phyloP scores from a whole-genome alignment of 2,113 vertebrate species.

The Chlamydotis undulata region DNA sequence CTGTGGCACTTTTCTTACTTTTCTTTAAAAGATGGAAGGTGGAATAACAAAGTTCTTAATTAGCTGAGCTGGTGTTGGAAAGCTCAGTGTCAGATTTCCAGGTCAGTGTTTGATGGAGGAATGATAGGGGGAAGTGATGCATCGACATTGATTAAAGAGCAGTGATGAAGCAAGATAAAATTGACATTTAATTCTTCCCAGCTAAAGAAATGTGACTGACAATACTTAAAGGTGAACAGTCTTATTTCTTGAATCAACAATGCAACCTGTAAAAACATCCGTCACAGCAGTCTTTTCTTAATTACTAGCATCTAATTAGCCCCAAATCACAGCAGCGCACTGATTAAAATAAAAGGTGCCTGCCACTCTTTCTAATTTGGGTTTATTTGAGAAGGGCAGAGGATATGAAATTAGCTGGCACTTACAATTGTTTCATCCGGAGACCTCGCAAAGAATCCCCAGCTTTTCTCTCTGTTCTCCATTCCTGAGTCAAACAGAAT shows the following conservation, averaged over 20 bases:
- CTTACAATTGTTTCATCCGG: neutral
- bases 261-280: constrained; percentile 50
- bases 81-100: constrained; percentile 70
- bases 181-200: constrained; percentile 71
- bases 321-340: neutral
- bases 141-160: constrained; percentile 79
- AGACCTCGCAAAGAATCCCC: neutral
- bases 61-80: constrained; percentile 69
- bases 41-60: constrained; percentile 72
- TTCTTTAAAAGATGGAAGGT: constrained; percentile 63
- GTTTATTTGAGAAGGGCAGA: neutral
- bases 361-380: constrained; percentile 4
- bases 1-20: constrained; percentile 41
- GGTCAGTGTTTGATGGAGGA: constrained; percentile 74
- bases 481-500: neutral
- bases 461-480: neutral
- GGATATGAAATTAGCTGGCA: constrained; percentile 5
- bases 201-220: constrained; percentile 54
- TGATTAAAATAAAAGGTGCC: constrained; percentile 27
- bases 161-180: constrained; percentile 78
- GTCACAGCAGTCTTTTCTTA: constrained; percentile 27
- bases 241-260: constrained; percentile 59
- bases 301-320: constrained; percentile 51
- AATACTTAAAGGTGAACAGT: constrained; percentile 61
- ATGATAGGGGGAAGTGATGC: constrained; percentile 70